Conservation (phyloP, 2,888 invertebrate species). For the Pseudococcus viburni region DNA sequence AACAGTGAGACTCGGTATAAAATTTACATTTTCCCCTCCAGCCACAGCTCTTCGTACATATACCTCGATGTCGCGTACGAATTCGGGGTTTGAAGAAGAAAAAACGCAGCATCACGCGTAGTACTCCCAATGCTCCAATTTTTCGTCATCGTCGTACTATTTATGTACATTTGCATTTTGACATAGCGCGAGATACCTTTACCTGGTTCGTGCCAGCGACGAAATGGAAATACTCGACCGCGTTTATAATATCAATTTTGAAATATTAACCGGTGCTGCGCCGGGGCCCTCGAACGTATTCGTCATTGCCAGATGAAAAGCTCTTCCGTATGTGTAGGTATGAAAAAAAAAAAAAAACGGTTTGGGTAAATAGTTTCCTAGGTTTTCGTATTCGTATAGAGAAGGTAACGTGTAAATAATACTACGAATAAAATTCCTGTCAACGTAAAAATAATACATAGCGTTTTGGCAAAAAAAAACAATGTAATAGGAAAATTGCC, state of each 20-base stretch:
- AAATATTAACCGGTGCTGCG: slow-evolving; percentile 2
- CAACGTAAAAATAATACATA: slow-evolving; percentile 1
- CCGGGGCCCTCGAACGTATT: background rate
- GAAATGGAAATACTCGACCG: slow-evolving; percentile 1
- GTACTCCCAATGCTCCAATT: slow-evolving; percentile 25
- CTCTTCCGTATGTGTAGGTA: background rate
- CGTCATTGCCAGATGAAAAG: slow-evolving; percentile 15
- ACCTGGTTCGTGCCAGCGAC: background rate
- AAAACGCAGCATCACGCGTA: background rate
- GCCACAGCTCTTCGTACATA: background rate
- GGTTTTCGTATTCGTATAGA: background rate
- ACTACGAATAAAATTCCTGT: slow-evolving; percentile 10
- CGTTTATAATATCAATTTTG: slow-evolving; percentile 21
- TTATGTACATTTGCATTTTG: slow-evolving; percentile 11
- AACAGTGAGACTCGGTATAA: background rate
- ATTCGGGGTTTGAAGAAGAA: background rate
- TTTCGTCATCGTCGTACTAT: slow-evolving; percentile 16
- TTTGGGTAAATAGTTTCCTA: slow-evolving; percentile 20
- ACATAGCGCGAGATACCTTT: background rate
- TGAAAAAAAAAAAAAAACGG: background rate
- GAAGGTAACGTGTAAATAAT: background rate
- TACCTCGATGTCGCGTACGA: background rate
- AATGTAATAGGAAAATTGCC: slow-evolving; percentile 16
- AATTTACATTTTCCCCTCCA: background rate
- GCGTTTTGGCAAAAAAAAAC: background rate